Conservation (phyloP, 2,113 vertebrate species). For the Entomyzon cyanotis region DNA sequence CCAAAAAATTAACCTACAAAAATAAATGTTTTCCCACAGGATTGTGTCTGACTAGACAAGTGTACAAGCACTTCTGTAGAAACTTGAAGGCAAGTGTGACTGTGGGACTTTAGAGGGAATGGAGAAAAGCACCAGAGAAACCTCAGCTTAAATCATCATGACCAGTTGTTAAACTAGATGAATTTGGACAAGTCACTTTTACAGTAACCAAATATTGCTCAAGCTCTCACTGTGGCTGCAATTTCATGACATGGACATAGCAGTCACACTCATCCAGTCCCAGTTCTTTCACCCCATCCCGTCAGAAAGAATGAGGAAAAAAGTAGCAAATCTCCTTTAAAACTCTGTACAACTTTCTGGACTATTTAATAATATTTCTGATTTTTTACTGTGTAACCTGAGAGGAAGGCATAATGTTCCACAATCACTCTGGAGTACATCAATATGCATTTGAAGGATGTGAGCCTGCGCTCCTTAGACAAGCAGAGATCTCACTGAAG, state of each 20-base stretch:
- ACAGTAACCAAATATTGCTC: background rate
- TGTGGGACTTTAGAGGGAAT: background rate
- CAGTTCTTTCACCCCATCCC: background rate
- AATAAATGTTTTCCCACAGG: background rate
- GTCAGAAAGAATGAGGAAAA: background rate
- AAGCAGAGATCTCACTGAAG: background rate
- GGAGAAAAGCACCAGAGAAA: background rate
- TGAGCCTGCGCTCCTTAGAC: background rate
- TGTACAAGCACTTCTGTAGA: background rate
- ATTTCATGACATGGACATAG: background rate
- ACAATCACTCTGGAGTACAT: background rate
- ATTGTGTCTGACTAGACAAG: background rate
- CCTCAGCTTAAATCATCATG: background rate
- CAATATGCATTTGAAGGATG: rapidly evolving
- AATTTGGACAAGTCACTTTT: background rate
- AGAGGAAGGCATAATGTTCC: background rate
- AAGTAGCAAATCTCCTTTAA: background rate
- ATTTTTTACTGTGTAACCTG: background rate
- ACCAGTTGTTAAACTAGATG: background rate
- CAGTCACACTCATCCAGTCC: background rate
- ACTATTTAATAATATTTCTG: background rate
- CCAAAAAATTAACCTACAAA: background rate
- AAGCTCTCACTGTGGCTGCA: background rate
- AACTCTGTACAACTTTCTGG: background rate
- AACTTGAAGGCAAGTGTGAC: background rate